These are phyloP conservation scores for Thoracochromis brauschi DNA, from an alignment of 2,113 vertebrate species.

Conservation along the genomic window DNA sequence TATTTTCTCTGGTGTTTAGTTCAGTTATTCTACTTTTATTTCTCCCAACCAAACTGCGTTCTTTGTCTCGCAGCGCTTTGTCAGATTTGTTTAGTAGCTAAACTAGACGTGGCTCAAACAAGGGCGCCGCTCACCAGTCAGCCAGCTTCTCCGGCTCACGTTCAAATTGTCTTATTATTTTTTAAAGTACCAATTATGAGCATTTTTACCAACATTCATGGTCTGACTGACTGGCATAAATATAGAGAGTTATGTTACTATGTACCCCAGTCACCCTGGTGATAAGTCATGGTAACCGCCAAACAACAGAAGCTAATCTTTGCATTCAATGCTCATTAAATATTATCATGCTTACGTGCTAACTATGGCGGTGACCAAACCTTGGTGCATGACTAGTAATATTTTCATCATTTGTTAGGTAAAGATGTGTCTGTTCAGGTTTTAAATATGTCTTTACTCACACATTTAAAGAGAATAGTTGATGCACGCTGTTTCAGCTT, in stretches of 20 bases:
- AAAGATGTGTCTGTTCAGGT: not conserved
- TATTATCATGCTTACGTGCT: not conserved
- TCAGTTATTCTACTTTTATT: not conserved
- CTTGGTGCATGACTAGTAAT: not conserved
- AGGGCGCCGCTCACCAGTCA: fast-evolving
- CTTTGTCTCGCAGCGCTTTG: fast-evolving
- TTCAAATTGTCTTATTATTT: not conserved
- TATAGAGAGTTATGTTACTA: not conserved
- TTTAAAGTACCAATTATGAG: fast-evolving
- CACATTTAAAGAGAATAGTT: not conserved
- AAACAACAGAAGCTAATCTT: not conserved
- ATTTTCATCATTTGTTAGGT: not conserved
- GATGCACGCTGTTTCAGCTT: not conserved
- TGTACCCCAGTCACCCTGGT: not conserved
- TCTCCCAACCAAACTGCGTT: not conserved
- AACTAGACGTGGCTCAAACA: not conserved
- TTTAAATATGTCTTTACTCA: not conserved
- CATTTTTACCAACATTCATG: not conserved
- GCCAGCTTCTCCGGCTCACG: not conserved
- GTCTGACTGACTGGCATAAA: not conserved
- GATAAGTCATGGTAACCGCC: not conserved
- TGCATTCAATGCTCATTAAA: not conserved
- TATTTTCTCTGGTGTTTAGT: not conserved
- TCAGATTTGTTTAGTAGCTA: not conserved
- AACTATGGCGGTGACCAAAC: not conserved